phyloP scores from a whole-genome alignment of 2,888 invertebrate species.

The Latheticus oryzae region DNA sequence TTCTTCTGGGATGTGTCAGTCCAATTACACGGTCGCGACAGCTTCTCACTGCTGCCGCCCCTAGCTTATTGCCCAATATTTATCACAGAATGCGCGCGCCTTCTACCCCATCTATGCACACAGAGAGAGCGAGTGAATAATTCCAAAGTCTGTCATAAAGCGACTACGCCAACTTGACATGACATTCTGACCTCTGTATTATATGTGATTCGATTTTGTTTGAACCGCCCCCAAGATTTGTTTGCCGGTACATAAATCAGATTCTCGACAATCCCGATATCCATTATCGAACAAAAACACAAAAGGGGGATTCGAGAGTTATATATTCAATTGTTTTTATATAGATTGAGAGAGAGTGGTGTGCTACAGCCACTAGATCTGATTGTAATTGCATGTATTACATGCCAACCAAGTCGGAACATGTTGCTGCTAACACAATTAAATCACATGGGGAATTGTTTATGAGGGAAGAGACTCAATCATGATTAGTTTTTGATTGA shows the following conservation, averaged over 20 bases:
- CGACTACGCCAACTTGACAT: slow-evolving; percentile 50
- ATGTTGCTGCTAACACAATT: slow-evolving; percentile 46
- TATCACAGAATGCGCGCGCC: slow-evolving; percentile 56
- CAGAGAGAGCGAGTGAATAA: slow-evolving; percentile 47
- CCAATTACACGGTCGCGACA: slow-evolving; percentile 65
- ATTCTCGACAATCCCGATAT: slow-evolving; percentile 65
- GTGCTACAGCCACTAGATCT: slow-evolving; percentile 52
- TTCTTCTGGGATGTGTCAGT: too few species aligned
- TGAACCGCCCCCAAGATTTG: slow-evolving; percentile 63
- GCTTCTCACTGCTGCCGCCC: slow-evolving; percentile 63
- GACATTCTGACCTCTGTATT: slow-evolving; percentile 63
- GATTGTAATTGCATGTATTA: slow-evolving; percentile 57
- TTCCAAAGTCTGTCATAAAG: slow-evolving; percentile 41
- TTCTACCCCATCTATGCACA: slow-evolving; percentile 47
- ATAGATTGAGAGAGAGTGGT: too few species aligned
- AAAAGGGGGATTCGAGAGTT: slow-evolving; percentile 43
- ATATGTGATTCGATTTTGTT: slow-evolving; percentile 66
- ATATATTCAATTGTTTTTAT: slow-evolving; percentile 59
- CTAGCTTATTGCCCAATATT: slow-evolving; percentile 63
- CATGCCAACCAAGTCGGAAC: slow-evolving; percentile 51
- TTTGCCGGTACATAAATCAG: slow-evolving; percentile 66
- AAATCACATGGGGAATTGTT: slow-evolving; percentile 39
- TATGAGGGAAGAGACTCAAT: too few species aligned
- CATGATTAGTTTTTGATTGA: too few species aligned
- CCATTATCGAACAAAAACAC: slow-evolving; percentile 60